Conservation (phyloP, 1,140 invertebrate species). For the Rhysida immarginata region DNA sequence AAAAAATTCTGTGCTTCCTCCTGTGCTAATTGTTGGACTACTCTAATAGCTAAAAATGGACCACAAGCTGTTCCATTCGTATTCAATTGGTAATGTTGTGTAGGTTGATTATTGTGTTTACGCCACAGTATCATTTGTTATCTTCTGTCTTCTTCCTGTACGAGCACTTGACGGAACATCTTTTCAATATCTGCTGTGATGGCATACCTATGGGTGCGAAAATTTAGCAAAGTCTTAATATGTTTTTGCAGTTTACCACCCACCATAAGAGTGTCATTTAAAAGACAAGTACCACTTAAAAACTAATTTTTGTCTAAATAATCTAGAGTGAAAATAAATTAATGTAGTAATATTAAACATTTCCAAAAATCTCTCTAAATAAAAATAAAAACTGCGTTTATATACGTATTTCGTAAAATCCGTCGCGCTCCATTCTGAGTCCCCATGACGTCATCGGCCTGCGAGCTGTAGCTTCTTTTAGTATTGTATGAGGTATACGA, state of each 20-base stretch:
- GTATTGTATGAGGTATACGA: too few species aligned
- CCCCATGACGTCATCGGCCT: too few species aligned
- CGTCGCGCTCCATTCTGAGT: too few species aligned
- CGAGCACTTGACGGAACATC: conserved; percentile 14
- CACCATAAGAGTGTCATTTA: conserved; percentile 24
- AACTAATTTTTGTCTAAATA: too few species aligned
- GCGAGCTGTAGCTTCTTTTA: too few species aligned
- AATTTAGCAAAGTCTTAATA: conserved; percentile 18
- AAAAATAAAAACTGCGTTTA: too few species aligned
- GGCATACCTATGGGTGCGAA: conserved; percentile 18
- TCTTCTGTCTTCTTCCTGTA: conserved; percentile 21
- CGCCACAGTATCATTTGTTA: conserved; percentile 32
- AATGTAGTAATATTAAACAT: too few species aligned
- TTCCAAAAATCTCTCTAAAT: too few species aligned
- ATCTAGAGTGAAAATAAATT: too few species aligned
- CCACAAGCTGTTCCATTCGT: conserved; percentile 26
- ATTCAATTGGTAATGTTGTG: conserved; percentile 19
- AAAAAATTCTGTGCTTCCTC: conserved; percentile 19
- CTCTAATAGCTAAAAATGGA: conserved; percentile 24
- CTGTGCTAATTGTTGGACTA: conserved; percentile 22
- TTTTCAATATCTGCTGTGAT: conserved; percentile 27
- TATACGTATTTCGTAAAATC: too few species aligned
- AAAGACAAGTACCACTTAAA: too few species aligned
- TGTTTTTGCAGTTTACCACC: conserved; percentile 14
- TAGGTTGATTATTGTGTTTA: conserved; percentile 15